Conservation (phyloP, 2,113 vertebrate species). For the Oreamnos americanus region DNA sequence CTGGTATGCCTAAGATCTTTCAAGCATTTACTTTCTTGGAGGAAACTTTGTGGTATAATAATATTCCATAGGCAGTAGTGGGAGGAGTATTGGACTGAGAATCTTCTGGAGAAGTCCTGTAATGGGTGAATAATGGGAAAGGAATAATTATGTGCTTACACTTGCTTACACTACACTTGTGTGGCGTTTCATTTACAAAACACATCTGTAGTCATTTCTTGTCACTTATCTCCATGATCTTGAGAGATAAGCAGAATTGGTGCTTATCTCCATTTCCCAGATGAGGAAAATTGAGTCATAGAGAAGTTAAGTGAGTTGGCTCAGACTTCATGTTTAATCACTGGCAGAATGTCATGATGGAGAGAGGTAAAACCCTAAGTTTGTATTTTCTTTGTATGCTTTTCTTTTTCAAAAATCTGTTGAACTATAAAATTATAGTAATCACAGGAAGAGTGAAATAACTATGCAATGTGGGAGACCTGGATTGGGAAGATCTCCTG, state of each 20-base stretch:
- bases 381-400: neutral
- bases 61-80: neutral
- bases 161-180: neutral
- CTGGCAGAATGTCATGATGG: neutral
- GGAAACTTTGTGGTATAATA: neutral
- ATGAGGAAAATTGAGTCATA: neutral
- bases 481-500: neutral
- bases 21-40: neutral
- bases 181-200: neutral
- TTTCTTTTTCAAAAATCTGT: neutral
- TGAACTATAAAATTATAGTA: neutral
- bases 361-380: neutral
- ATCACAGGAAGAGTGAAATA: neutral
- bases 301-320: neutral
- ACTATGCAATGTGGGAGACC: fast-evolving
- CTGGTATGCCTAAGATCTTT: neutral
- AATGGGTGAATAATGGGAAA: neutral
- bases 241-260: neutral
- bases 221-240: neutral
- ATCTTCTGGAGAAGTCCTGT: neutral
- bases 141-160: neutral
- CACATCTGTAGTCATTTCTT: neutral
- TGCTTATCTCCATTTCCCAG: neutral
- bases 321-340: neutral
- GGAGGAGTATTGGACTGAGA: neutral